Evolutionary conservation across 2,113 vertebrate genomes (phyloP).

Genomic region (cat (Felis catus)): F.catus_Fca126_mat1.0 CM031420.1:75748501-75749000

Average conservation of each 20-base stretch:
- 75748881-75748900: not conserved
- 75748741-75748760: conserved; percentile 19
- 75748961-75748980: accelerated
- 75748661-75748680: not conserved
- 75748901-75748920: not conserved
- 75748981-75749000: not conserved
- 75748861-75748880: not conserved
- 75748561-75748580: not conserved
- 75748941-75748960: not conserved
- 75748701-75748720: not conserved
- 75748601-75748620: not conserved
- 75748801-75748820: not conserved
- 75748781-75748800: not conserved
- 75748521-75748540: not conserved
- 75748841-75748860: not conserved
- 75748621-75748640: not conserved
- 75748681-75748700: not conserved
- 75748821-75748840: not conserved
- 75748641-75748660: not conserved
- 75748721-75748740: not conserved
- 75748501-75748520: not conserved
- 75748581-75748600: not conserved
- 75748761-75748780: not conserved
- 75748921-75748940: not conserved
- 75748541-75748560: not conserved